phyloP scores from a whole-genome alignment of 1,140 invertebrate genomes.

The Temnothorax nylanderi region DNA sequence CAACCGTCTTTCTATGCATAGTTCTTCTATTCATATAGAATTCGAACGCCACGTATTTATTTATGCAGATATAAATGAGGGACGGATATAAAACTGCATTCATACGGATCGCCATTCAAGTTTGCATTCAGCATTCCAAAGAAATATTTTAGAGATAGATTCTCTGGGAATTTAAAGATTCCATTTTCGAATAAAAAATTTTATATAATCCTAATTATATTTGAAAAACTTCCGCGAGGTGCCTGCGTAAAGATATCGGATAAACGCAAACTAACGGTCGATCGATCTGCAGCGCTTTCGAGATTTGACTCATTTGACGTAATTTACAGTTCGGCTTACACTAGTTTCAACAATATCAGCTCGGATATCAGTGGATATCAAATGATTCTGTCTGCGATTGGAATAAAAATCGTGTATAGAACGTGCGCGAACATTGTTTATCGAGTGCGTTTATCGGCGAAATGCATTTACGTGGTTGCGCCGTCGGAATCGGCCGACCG shows the following conservation, averaged over 20 bases:
- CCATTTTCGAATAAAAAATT: neutral
- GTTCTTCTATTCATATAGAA: neutral
- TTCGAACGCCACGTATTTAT: neutral
- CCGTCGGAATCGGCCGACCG: neutral
- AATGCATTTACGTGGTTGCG: neutral
- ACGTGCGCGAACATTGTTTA: neutral
- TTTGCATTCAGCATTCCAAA: neutral
- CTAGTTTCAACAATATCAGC: neutral
- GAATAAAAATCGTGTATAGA: slow-evolving; percentile 14
- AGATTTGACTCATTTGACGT: neutral
- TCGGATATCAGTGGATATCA: slow-evolving; percentile 6
- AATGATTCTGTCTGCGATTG: neutral
- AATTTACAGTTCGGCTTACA: neutral
- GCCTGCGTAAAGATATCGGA: no score
- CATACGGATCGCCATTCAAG: neutral
- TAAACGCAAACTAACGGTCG: neutral
- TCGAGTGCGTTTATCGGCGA: slow-evolving; percentile 20
- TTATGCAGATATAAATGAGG: slow-evolving; percentile 4
- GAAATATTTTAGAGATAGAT: neutral
- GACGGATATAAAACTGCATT: neutral
- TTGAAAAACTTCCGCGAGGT: neutral
- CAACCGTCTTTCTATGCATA: neutral
- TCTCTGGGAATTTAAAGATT: neutral
- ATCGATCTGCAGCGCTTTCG: neutral
- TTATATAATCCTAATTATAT: neutral